Evolutionary conservation across 2,888 invertebrate species (phyloP).

Genomic region (Tubulanus polymorphus): DNA sequence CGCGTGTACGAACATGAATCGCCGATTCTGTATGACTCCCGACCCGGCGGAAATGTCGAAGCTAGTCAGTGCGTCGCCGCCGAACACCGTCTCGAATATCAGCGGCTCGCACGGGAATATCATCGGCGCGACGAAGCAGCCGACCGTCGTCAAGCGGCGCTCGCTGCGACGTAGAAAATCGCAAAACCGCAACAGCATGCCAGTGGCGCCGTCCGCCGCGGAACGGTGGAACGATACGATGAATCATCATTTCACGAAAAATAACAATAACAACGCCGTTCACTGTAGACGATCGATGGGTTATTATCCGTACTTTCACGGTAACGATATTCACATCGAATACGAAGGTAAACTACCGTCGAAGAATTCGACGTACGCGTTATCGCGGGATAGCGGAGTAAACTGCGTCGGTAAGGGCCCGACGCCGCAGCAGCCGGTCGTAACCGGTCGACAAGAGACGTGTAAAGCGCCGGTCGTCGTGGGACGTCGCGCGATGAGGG

Average conservation of each 20-base stretch:
- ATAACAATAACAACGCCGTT: background rate
- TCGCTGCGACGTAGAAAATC: background rate
- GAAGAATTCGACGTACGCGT: slow-evolving; percentile 31
- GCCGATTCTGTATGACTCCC: background rate
- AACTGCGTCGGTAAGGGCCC: slow-evolving; percentile 36
- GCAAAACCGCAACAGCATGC: too few species aligned
- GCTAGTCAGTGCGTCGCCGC: background rate
- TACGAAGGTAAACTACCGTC: slow-evolving; percentile 38
- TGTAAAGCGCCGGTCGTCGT: too few species aligned
- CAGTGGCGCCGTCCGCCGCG: too few species aligned
- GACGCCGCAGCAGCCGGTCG: background rate
- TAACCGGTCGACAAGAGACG: background rate
- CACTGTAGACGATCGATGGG: background rate
- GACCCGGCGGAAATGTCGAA: too few species aligned
- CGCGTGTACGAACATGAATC: background rate
- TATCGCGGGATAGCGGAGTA: slow-evolving; percentile 45
- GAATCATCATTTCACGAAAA: background rate
- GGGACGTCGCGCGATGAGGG: background rate
- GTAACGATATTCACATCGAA: slow-evolving; percentile 22
- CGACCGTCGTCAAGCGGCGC: background rate
- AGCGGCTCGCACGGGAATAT: background rate
- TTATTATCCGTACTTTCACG: background rate
- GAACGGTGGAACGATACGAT: background rate
- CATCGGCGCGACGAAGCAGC: background rate
- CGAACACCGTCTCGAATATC: background rate